Evolutionary conservation across 2,797 vertebrate species (phyloP).

Genomic region (Columba guinea): DNA sequence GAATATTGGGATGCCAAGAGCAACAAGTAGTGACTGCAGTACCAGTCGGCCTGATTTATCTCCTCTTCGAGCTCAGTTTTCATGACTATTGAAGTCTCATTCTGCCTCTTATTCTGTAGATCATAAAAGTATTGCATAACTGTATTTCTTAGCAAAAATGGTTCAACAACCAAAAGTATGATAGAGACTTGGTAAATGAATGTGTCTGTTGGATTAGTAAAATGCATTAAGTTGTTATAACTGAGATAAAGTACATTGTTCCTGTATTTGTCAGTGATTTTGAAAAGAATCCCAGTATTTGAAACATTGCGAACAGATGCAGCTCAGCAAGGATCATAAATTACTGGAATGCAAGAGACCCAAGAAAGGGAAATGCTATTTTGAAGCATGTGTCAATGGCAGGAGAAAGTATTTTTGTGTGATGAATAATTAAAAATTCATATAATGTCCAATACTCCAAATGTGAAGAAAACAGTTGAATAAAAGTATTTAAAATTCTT

Average conservation of each 20-base stretch:
- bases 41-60: background rate
- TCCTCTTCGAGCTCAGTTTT: background rate
- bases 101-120: background rate
- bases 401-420: background rate
- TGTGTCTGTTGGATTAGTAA: background rate
- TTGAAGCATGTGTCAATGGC: conserved; percentile 21
- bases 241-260: background rate
- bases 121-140: background rate
- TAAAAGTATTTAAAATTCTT: background rate
- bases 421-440: background rate
- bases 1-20: background rate
- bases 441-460: background rate
- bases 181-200: background rate
- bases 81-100: background rate
- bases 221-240: background rate
- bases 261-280: background rate
- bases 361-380: background rate
- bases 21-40: background rate
- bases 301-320: background rate
- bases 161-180: background rate
- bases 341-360: conserved; percentile 6
- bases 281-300: background rate
- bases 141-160: background rate
- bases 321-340: background rate
- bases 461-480: conserved; percentile 3